A percentile compares a stretch with the other conserved stretches of the same genome.
Conservation (phyloP, 2,888 invertebrate species). For the Pteria penguin region DNA sequence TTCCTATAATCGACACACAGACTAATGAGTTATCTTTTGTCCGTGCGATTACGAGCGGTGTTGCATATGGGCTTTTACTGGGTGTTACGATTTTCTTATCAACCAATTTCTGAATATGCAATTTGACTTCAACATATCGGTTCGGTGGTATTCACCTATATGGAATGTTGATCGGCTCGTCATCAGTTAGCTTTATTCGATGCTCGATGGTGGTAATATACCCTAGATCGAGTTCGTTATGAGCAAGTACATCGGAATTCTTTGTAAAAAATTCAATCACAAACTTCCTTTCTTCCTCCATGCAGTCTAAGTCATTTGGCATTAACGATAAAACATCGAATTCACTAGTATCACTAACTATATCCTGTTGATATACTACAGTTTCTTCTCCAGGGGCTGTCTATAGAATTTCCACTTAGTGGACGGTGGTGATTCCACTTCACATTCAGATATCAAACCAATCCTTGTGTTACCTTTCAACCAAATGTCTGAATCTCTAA, state of each 20-base stretch:
- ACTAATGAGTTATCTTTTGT: constrained; percentile 42
- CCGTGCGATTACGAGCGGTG: constrained; percentile 48
- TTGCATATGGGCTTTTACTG: constrained; percentile 37
- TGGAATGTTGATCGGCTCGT: neutral
- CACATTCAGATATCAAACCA: neutral
- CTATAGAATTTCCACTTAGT: neutral
- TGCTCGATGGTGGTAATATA: constrained; percentile 4
- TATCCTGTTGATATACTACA: neutral
- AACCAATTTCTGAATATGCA: constrained; percentile 11
- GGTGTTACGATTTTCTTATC: neutral
- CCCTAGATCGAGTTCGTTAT: constrained; percentile 7
- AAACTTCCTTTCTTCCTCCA: neutral
- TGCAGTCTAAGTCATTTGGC: neutral
- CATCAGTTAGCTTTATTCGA: constrained; percentile 6
- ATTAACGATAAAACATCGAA: neutral
- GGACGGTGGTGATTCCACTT: neutral
- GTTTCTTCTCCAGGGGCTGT: neutral
- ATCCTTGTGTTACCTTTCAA: neutral
- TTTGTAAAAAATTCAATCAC: neutral
- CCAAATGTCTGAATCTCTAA: neutral
- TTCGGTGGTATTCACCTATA: constrained; percentile 10
- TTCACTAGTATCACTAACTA: neutral
- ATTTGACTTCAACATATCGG: constrained; percentile 2
- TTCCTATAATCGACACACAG: constrained; percentile 47
- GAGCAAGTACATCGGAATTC: constrained; percentile 6